phyloP scores from a whole-genome alignment of 2,888 invertebrate genomes.

The Agonopterix heracliana region DNA sequence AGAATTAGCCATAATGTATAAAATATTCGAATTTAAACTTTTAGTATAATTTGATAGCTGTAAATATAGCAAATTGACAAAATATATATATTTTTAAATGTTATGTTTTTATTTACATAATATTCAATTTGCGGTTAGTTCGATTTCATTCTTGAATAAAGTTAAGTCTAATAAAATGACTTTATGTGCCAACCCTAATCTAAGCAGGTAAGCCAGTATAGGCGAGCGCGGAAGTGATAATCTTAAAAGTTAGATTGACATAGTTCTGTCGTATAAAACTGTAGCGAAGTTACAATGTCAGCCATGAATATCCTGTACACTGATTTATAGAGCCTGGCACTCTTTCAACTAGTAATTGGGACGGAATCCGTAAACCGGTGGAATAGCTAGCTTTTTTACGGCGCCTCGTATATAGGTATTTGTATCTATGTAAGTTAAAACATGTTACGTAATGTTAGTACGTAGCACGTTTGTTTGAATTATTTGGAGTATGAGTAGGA shows the following conservation, averaged over 20 bases:
- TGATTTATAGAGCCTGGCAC: constrained; percentile 61
- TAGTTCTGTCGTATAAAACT: constrained; percentile 65
- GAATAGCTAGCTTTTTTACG: constrained; percentile 41
- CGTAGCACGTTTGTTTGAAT: no score
- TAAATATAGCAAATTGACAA: no score
- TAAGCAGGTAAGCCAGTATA: constrained; percentile 46
- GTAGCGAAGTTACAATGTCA: constrained; percentile 60
- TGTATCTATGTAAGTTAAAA: constrained; percentile 6
- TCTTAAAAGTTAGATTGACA: constrained; percentile 74
- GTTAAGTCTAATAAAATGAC: no score
- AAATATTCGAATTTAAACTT: no score
- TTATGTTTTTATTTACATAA: no score
- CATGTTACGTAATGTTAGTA: no score
- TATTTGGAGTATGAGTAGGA: no score
- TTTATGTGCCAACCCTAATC: constrained; percentile 33
- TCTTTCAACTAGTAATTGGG: constrained; percentile 62
- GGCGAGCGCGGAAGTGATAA: constrained; percentile 65
- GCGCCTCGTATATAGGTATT: constrained; percentile 12
- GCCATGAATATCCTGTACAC: constrained; percentile 37
- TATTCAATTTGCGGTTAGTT: no score
- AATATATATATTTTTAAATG: no score
- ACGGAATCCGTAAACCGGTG: constrained; percentile 16
- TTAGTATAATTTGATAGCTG: no score
- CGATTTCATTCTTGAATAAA: no score
- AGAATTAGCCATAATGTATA: no score